These are phyloP conservation scores for Bergia puertoricense DNA, from an alignment of 92 coral and sea anemone genomes.

Conservation along the genomic window DNA sequence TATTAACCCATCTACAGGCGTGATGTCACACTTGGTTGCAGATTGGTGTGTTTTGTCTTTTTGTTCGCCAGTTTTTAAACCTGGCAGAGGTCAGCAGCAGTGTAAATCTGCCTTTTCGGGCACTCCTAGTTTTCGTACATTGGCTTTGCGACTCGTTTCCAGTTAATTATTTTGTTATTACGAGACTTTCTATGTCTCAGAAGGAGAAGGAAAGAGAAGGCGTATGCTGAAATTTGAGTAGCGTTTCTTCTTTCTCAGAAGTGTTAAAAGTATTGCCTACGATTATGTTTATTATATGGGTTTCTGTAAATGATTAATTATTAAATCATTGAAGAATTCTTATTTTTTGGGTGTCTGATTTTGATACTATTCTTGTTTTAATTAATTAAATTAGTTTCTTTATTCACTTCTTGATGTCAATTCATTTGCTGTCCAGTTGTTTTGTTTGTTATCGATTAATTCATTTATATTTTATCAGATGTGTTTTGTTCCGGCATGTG, in stretches of 20 bases:
- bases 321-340: not conserved
- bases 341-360: not conserved
- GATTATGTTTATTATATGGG: not conserved
- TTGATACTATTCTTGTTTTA: not conserved
- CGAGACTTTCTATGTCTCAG: no score
- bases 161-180: not conserved
- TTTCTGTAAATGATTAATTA: not conserved
- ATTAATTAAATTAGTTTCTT: not conserved
- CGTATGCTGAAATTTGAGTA: no score
- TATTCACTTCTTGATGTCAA: not conserved
- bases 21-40: constrained; percentile 21
- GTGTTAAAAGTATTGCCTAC: not conserved
- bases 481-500: constrained; percentile 2
- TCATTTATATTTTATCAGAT: constrained; percentile 7
- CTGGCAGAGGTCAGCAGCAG: not conserved
- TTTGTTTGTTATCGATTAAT: not conserved
- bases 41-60: constrained; percentile 27
- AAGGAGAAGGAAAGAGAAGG: no score
- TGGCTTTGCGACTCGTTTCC: not conserved
- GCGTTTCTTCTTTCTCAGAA: no score
- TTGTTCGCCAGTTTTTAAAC: not conserved
- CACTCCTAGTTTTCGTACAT: constrained; percentile 8
- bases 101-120: constrained; percentile 19
- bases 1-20: constrained; percentile 34
- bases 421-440: not conserved